These are phyloP conservation scores for Galerucella calmariensis DNA, from an alignment of 2,888 invertebrate genomes.

Conservation along the genomic window DNA sequence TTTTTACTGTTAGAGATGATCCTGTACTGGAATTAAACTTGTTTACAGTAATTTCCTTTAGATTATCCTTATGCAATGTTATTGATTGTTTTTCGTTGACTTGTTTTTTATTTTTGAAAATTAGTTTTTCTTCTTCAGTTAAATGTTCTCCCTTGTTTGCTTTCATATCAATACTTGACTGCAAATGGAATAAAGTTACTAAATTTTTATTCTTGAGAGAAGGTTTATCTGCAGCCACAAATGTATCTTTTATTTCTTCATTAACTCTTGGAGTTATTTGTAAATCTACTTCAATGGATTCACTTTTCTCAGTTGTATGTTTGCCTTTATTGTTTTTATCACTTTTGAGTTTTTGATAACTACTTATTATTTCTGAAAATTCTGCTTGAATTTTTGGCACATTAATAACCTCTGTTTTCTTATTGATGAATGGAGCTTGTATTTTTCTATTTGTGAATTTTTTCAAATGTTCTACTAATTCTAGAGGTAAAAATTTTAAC, in stretches of 20 bases:
- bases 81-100: constrained; percentile 18
- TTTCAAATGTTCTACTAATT: constrained; percentile 70
- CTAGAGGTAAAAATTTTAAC: constrained; percentile 63
- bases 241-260: constrained; percentile 27
- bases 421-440: constrained; percentile 45
- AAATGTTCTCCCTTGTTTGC: constrained; percentile 33
- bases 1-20: constrained; percentile 43
- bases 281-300: not conserved
- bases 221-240: constrained; percentile 26
- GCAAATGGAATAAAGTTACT: constrained; percentile 55
- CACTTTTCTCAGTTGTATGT: constrained; percentile 22
- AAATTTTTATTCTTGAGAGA: constrained; percentile 25
- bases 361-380: constrained; percentile 66
- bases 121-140: constrained; percentile 50
- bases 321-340: constrained; percentile 53
- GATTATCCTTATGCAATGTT: constrained; percentile 35
- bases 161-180: constrained; percentile 48
- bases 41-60: constrained; percentile 37
- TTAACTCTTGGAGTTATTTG: not conserved
- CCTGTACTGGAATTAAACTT: constrained; percentile 46
- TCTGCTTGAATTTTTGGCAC: constrained; percentile 38
- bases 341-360: constrained; percentile 62
- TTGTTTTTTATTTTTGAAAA: constrained; percentile 36
- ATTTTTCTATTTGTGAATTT: constrained; percentile 73
- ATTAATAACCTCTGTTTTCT: constrained; percentile 56